Conservation (phyloP, 2,113 vertebrate species). For the Sturnira hondurensis region DNA sequence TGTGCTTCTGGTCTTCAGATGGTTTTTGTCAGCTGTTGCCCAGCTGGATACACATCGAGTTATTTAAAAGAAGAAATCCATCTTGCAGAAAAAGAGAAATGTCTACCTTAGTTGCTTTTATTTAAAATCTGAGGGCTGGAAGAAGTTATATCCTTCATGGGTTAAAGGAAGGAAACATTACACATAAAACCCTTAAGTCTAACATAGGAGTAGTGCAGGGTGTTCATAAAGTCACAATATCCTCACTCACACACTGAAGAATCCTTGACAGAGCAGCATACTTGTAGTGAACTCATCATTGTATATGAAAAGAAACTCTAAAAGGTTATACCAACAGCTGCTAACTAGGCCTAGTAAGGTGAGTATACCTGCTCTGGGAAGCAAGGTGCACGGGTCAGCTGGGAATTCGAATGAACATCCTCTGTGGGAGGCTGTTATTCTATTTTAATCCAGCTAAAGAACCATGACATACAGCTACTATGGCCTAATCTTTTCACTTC, state of each 20-base stretch:
- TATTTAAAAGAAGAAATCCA: conserved; percentile 31
- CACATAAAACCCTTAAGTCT: background rate
- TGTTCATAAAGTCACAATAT: background rate
- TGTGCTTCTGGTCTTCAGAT: conserved; percentile 73
- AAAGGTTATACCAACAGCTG: background rate
- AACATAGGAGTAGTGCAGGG: background rate
- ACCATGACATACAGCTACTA: background rate
- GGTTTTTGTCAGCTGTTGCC: conserved; percentile 25
- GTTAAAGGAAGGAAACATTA: conserved; percentile 9
- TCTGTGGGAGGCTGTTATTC: background rate
- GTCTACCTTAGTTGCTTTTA: conserved; percentile 17
- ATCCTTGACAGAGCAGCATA: background rate
- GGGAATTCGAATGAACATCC: background rate
- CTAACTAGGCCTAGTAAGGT: background rate
- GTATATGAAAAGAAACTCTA: background rate
- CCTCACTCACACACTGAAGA: background rate
- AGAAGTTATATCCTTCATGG: background rate
- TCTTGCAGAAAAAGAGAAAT: background rate
- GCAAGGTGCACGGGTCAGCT: background rate
- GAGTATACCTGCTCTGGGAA: background rate
- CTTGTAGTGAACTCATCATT: background rate
- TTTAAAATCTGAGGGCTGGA: conserved; percentile 61
- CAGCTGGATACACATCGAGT: background rate
- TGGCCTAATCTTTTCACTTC: background rate
- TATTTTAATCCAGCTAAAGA: background rate